A percentile compares a stretch with the other conserved stretches of the same genome.
These are phyloP conservation scores for Atractosteus spatula DNA, from an alignment of 2,113 vertebrate species.

Conservation along the genomic window DNA sequence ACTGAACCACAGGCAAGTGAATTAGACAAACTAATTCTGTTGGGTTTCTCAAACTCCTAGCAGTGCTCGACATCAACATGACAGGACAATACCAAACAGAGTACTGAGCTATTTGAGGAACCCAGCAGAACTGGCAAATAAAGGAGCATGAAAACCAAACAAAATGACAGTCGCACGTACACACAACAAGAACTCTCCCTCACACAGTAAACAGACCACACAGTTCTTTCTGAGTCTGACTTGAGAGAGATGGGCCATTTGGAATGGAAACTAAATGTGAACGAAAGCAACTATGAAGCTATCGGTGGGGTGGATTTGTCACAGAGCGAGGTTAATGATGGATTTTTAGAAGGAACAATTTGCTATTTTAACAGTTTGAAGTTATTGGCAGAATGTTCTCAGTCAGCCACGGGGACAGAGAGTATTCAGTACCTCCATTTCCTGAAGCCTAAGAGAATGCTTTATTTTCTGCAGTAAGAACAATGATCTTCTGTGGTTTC, in stretches of 20 bases:
- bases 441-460: too few species aligned
- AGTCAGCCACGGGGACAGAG: too few species aligned
- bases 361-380: too few species aligned
- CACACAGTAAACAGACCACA: constrained; percentile 59
- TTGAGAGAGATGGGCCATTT: constrained; percentile 69
- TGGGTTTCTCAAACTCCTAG: constrained; percentile 57
- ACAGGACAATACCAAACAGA: constrained; percentile 28
- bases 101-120: constrained; percentile 53
- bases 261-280: constrained; percentile 62
- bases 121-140: constrained; percentile 48
- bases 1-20: constrained; percentile 49
- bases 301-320: constrained; percentile 48
- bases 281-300: constrained; percentile 50
- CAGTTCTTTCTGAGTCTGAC: constrained; percentile 81
- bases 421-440: too few species aligned
- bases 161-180: constrained; percentile 51
- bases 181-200: constrained; percentile 24
- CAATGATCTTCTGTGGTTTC: too few species aligned
- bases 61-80: constrained; percentile 33
- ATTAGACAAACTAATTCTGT: constrained; percentile 30
- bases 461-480: too few species aligned
- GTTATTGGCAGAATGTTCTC: too few species aligned
- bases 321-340: constrained; percentile 37
- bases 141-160: constrained; percentile 49
- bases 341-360: not conserved